phyloP scores from a whole-genome alignment of 2,888 invertebrate species.

The Xanthorhoe spadicearia region DNA sequence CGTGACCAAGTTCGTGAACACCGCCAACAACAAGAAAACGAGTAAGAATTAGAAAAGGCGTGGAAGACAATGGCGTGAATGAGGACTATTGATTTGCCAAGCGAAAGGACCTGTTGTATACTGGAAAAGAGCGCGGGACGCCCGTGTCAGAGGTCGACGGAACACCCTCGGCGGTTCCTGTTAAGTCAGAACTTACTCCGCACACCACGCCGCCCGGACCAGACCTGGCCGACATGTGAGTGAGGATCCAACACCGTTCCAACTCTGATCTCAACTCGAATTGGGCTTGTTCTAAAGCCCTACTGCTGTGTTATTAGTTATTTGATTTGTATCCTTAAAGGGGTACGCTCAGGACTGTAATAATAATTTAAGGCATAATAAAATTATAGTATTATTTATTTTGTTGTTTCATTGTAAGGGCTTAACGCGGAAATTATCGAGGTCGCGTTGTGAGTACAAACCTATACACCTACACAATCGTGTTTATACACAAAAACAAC shows the following conservation, averaged over 20 bases:
- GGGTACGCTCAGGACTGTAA: constrained; percentile 74
- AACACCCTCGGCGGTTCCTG: constrained; percentile 75
- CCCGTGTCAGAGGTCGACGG: constrained; percentile 77
- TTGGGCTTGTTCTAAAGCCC: constrained; percentile 81
- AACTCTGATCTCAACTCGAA: constrained; percentile 74
- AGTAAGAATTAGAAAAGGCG: constrained; percentile 63
- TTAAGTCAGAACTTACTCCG: constrained; percentile 69
- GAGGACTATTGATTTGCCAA: constrained; percentile 74
- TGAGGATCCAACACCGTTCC: constrained; percentile 74
- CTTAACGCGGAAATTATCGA: constrained; percentile 47
- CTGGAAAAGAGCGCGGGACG: constrained; percentile 70
- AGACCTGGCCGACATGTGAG: constrained; percentile 55
- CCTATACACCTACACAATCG: constrained; percentile 37
- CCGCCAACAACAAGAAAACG: constrained; percentile 91
- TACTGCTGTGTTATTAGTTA: constrained; percentile 80
- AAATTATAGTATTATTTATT: constrained; percentile 38
- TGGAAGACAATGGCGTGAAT: constrained; percentile 71
- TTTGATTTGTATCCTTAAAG: constrained; percentile 66
- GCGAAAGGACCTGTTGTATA: constrained; percentile 78
- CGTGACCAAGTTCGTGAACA: constrained; percentile 92
- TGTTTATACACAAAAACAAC: constrained; percentile 83
- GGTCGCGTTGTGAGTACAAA: constrained; percentile 45
- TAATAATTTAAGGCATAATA: constrained; percentile 60
- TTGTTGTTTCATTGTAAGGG: constrained; percentile 20
- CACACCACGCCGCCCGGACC: constrained; percentile 58